Base-by-base conservation (phyloP, 2,888 invertebrate species). In the Oxyteleia sp. region DNA sequence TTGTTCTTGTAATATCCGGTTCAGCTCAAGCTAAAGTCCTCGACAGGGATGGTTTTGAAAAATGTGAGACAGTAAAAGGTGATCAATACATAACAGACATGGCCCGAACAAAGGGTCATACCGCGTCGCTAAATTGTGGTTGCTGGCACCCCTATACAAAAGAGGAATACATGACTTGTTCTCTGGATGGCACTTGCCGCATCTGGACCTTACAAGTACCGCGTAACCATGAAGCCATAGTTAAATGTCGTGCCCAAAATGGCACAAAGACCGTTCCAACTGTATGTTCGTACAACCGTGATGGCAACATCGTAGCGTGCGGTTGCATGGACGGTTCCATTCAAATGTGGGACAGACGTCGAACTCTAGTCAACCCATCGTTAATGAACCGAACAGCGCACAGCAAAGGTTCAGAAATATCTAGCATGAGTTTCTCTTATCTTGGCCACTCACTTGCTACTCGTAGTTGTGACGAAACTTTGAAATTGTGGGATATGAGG, bases 301-400 rank as follows among this genome's bases (percentile, higher is more conserved):
- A 98, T 90, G 98, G 98, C 0, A 96, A 96, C 69, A 95, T 97
- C 0, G 96, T 99, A 3, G 97, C 97, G 0, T 97, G 98, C 74
- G 99, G 97, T 0, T 99, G 99, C 91, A 95, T 95, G 49, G 99
- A 99, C 93, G 99, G 99, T 0, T 98, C 98, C 0, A 95, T 99
- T 66, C 99, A 99, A 93, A 96, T 99, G 94, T 99, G 99, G 99
- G 99, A 99, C 91, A 97, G 98, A 61, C 95, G 98, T 26, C 98
- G 97, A 91, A 96, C 96, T 91, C 98, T 96, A 90, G 99, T 99
- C 0, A 98, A 98, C 89, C 98, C 98, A 0, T 95, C 97, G 0
- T 94, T 96, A 81, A 94, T 97, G 13, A 94, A 97, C 0, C 94
- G 98, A 64, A 96, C 95, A 68, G 98, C 98, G 0, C 99, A 99